These are phyloP conservation scores for Drosophila maculinotata DNA, from an alignment of 2,888 invertebrate species.

Conservation along the genomic window DNA sequence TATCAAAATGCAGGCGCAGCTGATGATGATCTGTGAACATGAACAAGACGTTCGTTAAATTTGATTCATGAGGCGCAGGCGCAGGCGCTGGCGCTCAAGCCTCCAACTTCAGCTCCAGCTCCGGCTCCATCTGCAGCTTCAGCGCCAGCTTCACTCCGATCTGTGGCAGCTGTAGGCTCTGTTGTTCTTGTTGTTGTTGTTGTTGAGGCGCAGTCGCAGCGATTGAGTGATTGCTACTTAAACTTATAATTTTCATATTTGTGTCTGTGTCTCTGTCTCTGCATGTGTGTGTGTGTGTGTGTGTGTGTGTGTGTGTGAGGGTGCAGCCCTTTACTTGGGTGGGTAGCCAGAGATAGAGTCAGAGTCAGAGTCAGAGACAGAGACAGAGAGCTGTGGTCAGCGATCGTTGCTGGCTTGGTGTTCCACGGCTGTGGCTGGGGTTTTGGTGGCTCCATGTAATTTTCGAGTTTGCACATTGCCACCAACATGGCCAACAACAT, in stretches of 20 bases:
- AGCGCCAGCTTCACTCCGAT: too few species aligned
- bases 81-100: constrained; percentile 41
- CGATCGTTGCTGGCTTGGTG: constrained; percentile 35
- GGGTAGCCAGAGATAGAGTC: constrained; percentile 28
- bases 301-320: constrained; percentile 40
- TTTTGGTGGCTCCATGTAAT: constrained; percentile 62
- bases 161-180: constrained; percentile 11
- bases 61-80: constrained; percentile 83
- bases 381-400: constrained; percentile 9
- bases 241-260: constrained; percentile 85
- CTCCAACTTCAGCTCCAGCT: constrained; percentile 7
- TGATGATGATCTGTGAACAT: constrained; percentile 82
- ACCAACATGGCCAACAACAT: constrained; percentile 75
- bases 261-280: constrained; percentile 50
- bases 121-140: too few species aligned
- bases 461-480: constrained; percentile 83
- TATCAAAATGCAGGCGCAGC: constrained; percentile 76
- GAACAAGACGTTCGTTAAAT: constrained; percentile 85
- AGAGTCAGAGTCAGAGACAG: constrained; percentile 4
- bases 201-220: constrained; percentile 73
- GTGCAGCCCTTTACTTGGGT: constrained; percentile 66
- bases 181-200: constrained; percentile 20
- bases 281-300: constrained; percentile 21
- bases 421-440: constrained; percentile 24
- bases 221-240: constrained; percentile 85